phyloP scores from a whole-genome alignment of 92 coral and sea anemone genomes.

The Heteractis magnifica region DNA sequence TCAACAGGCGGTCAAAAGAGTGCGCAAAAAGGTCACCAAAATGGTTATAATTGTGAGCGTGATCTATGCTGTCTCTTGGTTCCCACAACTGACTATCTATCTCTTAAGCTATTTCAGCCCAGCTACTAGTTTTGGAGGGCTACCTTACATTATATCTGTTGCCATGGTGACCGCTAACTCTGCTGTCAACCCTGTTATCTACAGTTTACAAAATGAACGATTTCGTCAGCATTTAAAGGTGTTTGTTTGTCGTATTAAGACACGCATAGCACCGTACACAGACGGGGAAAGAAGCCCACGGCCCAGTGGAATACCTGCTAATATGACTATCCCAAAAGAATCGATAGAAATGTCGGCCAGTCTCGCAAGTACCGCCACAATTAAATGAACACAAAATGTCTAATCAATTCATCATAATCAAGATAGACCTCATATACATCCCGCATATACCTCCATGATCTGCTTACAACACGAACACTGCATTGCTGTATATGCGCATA shows the following conservation, averaged over 20 bases:
- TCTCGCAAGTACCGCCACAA: neutral
- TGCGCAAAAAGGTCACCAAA: conserved; percentile 60
- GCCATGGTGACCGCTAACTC: conserved; percentile 71
- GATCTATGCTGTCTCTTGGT: conserved; percentile 59
- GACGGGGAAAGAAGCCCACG: neutral
- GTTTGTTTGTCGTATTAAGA: conserved; percentile 4
- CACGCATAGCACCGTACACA: neutral
- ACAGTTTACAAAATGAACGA: conserved; percentile 55
- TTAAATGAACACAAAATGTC: too few relatives aligned
- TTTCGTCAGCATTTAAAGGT: conserved; percentile 36
- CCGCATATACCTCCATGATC: too few relatives aligned
- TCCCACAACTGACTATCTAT: conserved; percentile 56
- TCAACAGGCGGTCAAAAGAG: conserved; percentile 40
- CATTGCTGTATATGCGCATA: too few relatives aligned
- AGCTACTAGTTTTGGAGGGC: conserved; percentile 36
- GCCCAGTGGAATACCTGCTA: neutral
- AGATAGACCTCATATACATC: too few relatives aligned
- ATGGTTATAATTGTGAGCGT: conserved; percentile 54
- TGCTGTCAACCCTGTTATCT: conserved; percentile 61
- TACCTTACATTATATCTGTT: conserved; percentile 50
- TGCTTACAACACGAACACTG: too few relatives aligned
- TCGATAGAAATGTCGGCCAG: neutral
- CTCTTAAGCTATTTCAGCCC: conserved; percentile 36
- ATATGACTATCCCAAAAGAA: neutral
- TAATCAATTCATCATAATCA: too few relatives aligned